These are phyloP conservation scores for Abramis brama DNA, from an alignment of 2,113 vertebrate species.

Conservation along the genomic window DNA sequence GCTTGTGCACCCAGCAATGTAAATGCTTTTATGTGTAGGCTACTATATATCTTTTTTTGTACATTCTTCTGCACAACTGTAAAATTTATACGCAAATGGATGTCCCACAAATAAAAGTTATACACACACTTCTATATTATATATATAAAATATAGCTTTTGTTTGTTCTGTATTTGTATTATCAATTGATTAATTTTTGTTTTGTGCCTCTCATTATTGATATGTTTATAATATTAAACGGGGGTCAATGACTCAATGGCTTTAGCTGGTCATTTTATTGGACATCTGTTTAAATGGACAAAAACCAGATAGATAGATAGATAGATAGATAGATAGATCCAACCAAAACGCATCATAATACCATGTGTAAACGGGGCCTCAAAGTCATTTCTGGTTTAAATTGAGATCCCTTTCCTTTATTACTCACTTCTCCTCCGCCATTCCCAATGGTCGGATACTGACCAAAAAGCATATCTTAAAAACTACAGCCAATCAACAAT, in stretches of 20 bases:
- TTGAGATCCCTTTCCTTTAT: no score
- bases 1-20: constrained; percentile 56
- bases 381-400: no score
- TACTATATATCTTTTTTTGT: constrained; percentile 63
- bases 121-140: constrained; percentile 29
- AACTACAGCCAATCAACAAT: no score
- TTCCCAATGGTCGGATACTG: no score
- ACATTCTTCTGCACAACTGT: constrained; percentile 68
- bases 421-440: no score
- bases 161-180: constrained; percentile 64
- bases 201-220: constrained; percentile 49
- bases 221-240: constrained; percentile 69
- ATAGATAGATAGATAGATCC: not conserved
- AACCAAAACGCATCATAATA: no score
- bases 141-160: constrained; percentile 61
- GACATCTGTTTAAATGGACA: not conserved
- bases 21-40: constrained; percentile 49
- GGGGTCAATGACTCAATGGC: constrained; percentile 51
- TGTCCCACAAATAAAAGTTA: constrained; percentile 31
- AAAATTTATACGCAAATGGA: constrained; percentile 53
- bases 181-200: constrained; percentile 49
- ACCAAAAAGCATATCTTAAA: no score
- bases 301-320: not conserved
- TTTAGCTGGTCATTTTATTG: not conserved
- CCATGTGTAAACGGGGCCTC: no score